Percentiles rank a stretch among this genome's conserved stretches.
Conservation (phyloP, 64 coral and sea anemone species). For the Stichodactyla helianthus region DNA sequence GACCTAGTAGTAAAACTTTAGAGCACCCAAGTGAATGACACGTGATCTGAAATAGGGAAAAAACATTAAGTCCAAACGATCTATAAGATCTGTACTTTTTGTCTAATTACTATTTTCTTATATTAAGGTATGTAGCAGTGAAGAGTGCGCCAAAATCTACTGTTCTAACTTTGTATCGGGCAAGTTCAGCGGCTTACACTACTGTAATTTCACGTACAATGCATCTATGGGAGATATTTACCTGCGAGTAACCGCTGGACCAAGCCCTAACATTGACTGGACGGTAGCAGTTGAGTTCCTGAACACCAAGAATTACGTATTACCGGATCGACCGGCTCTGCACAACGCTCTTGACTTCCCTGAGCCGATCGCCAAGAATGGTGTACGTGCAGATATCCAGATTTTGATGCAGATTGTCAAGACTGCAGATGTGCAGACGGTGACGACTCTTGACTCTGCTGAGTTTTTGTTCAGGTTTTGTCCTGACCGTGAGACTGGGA, state of each 20-base stretch:
- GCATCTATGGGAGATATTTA: slow-evolving; percentile 30
- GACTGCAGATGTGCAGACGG: slow-evolving; percentile 19
- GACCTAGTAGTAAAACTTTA: too few species aligned
- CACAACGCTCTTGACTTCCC: slow-evolving; percentile 9
- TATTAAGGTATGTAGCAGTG: slow-evolving; percentile 41
- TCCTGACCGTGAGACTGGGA: slow-evolving; percentile 50
- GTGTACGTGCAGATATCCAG: slow-evolving; percentile 4
- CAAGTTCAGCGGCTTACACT: slow-evolving; percentile 58
- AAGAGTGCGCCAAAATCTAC: slow-evolving; percentile 34
- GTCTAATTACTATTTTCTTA: background rate
- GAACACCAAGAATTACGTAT: background rate
- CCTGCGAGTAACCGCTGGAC: slow-evolving; percentile 53
- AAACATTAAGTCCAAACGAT: too few species aligned
- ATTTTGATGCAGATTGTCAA: slow-evolving; percentile 57
- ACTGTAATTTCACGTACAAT: slow-evolving; percentile 65
- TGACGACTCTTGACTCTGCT: background rate
- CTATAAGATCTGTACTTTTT: too few species aligned
- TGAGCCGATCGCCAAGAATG: slow-evolving; percentile 16
- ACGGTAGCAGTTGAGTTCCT: slow-evolving; percentile 71
- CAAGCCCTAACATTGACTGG: slow-evolving; percentile 63
- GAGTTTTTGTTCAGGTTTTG: slow-evolving; percentile 50
- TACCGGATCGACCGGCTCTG: background rate
- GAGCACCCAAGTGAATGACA: too few species aligned
- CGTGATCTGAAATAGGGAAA: too few species aligned
- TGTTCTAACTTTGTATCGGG: slow-evolving; percentile 59